A percentile compares a stretch with the other conserved stretches of the same genome.
Evolutionary conservation across 2,888 invertebrate species (phyloP).

Genomic region (Apamea epomidion): DNA sequence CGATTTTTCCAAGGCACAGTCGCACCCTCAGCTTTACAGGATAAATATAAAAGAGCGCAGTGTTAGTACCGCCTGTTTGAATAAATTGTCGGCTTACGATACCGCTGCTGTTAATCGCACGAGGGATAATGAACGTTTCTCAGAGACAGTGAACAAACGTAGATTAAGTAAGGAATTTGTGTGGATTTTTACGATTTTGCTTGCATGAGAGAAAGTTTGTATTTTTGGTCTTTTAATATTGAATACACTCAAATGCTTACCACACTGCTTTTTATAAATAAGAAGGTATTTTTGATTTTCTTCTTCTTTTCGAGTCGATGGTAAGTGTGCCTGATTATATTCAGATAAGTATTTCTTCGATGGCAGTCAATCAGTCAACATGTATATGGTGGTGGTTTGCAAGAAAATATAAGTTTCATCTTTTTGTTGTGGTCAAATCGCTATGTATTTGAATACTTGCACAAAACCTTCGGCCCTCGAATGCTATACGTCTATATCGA

Average conservation of each 20-base stretch:
- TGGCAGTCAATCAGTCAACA: neutral
- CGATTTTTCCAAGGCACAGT: neutral
- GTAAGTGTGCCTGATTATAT: neutral
- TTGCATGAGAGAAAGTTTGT: neutral
- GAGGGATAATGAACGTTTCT: slow-evolving; percentile 39
- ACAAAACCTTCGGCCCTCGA: neutral
- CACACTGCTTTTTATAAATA: neutral
- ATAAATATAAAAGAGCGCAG: slow-evolving; percentile 21
- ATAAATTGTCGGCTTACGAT: slow-evolving; percentile 57
- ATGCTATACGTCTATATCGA: neutral
- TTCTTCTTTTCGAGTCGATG: neutral
- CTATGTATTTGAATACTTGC: neutral
- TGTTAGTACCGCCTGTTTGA: slow-evolving; percentile 28
- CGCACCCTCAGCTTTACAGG: neutral
- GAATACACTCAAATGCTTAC: neutral
- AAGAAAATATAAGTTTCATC: neutral
- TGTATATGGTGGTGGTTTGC: neutral
- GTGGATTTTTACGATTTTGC: neutral
- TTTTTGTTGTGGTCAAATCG: neutral
- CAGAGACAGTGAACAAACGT: slow-evolving; percentile 1
- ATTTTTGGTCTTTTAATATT: neutral
- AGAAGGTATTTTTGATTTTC: neutral
- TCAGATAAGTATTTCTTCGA: neutral
- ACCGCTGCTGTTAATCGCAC: slow-evolving; percentile 36
- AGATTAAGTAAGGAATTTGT: slow-evolving; percentile 3